Base-by-base conservation (phyloP, 2,797 vertebrate genomes). In the Cichlasoma orientale region DNA sequence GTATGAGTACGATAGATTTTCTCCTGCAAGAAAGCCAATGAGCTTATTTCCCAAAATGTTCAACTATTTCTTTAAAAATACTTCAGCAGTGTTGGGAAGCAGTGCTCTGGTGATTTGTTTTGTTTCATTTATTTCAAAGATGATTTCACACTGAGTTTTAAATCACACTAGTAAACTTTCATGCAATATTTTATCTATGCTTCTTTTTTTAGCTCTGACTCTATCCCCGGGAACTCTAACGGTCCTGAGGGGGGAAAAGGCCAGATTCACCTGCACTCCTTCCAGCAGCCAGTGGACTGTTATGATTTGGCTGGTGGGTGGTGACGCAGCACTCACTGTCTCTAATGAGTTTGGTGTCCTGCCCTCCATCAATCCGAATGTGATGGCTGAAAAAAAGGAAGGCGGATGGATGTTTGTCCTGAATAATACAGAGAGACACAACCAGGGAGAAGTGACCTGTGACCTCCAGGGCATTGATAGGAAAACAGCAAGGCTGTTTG, bases 401-500 rank as follows among this genome's bases (percentile, higher is more conserved):
- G 77, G 88, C 13, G 77, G 88, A 82, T 94, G 94, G 94, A 74
- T 72, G 78, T 79, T 95, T 23, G 25, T 92, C 73, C 82, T 94
- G 55, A 90, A 74, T 14, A 83, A 44, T 44, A 85, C 86, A 18
- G 29, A 90, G 82, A 88, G 89, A 82, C 36, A 68, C 66, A 38
- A 91, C 61, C 73, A 94, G 72, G 71, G 50, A 66, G 92, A 4
- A 29, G 91, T 95, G 80, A 92, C 85, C 31, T 98, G 97, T 90
- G 95, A 93, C 85, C 85, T 94, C 25, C 93, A 96, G 90, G 86
- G 77, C 2, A 21, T 88, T 5, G 58, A 59, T 0, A 76, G 56
- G 12, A 83, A 72, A 12, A 90, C 92, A 1, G 95, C 96, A 2
- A 95, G 78, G 36, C 95, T 98, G 63, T 89, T 92, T 0, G 96